Evolutionary conservation across 2,888 invertebrate genomes (phyloP).

Genomic region (Ennomos quercinarius): DNA sequence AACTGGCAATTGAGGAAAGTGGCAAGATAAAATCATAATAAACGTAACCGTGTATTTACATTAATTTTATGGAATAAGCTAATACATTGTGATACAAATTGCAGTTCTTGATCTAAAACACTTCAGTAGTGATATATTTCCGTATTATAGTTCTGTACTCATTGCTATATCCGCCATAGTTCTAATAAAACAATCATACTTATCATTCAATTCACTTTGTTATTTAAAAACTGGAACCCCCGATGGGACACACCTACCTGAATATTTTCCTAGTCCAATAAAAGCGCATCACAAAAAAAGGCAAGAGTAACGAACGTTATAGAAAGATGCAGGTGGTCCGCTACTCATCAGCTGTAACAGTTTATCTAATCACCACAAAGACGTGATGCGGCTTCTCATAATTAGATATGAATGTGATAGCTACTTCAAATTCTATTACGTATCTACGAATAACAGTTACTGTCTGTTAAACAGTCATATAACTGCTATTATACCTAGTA

Average conservation of each 20-base stretch:
- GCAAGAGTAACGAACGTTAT: conserved; percentile 21
- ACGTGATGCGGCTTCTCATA: conserved; percentile 46
- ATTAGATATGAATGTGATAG: conserved; percentile 41
- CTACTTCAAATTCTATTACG: conserved; percentile 25
- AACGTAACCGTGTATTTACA: too few relatives aligned
- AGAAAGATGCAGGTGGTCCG: conserved; percentile 39
- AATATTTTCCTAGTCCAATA: conserved; percentile 9
- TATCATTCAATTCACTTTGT: too few relatives aligned
- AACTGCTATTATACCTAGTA: conserved; percentile 21
- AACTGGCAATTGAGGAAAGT: background rate
- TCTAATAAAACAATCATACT: too few relatives aligned
- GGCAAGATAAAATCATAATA: too few relatives aligned
- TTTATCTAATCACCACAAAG: conserved; percentile 40
- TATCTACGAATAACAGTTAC: conserved; percentile 27
- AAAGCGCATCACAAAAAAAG: conserved; percentile 19
- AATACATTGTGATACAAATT: too few relatives aligned
- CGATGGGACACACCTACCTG: background rate
- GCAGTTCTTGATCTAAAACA: too few relatives aligned
- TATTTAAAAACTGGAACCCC: too few relatives aligned
- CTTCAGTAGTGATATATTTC: too few relatives aligned
- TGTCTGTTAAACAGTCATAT: conserved; percentile 22
- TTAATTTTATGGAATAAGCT: too few relatives aligned
- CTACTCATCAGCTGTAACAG: conserved; percentile 32
- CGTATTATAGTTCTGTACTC: too few relatives aligned
- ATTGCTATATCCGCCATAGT: too few relatives aligned